These are phyloP conservation scores for Cepphus grylle DNA, from an alignment of 2,113 vertebrate genomes.

Conservation along the genomic window DNA sequence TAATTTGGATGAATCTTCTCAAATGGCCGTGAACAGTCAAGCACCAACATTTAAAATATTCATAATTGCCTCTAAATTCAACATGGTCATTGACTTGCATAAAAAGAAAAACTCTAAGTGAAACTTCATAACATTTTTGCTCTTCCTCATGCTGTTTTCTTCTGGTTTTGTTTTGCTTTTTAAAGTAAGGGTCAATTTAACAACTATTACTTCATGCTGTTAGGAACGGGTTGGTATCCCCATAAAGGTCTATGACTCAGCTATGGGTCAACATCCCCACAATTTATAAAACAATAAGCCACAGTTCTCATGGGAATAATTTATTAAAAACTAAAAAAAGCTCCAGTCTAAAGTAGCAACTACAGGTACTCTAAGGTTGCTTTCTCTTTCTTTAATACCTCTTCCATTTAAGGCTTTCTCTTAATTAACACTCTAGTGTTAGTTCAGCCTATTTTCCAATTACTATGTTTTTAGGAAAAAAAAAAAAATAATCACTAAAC, in stretches of 20 bases:
- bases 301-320: neutral
- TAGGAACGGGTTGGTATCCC: neutral
- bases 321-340: neutral
- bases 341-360: neutral
- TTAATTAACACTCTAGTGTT: neutral
- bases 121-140: neutral
- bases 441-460: neutral
- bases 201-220: neutral
- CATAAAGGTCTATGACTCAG: neutral
- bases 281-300: neutral
- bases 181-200: neutral
- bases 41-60: neutral
- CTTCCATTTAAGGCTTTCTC: neutral
- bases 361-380: neutral
- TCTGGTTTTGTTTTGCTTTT: neutral
- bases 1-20: neutral
- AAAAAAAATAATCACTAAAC: too few species aligned
- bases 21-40: neutral
- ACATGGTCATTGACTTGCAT: neutral
- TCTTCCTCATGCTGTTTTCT: neutral
- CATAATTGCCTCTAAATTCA: neutral
- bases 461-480: neutral
- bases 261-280: neutral
- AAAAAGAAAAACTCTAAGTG: neutral
- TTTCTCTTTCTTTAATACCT: neutral